A percentile compares a stretch with the other conserved stretches of the same genome.
These are phyloP conservation scores for Pachyrhynchus sulphureomaculatus DNA, from an alignment of 1,140 invertebrate species.

Conservation along the genomic window DNA sequence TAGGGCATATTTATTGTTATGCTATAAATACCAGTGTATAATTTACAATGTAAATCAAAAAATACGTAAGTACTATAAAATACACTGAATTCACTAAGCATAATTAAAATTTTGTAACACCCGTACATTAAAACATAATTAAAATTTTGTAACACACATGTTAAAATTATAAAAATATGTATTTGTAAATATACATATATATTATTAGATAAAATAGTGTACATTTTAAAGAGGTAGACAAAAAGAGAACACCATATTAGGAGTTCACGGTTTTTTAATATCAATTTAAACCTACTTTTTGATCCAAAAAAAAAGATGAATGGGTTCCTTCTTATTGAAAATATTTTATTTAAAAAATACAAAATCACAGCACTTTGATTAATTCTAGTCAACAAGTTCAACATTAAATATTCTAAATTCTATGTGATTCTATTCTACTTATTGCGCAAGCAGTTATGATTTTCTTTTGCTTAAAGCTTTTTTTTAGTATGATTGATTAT, in stretches of 20 bases:
- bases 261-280: neutral
- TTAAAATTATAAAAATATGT: neutral
- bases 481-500: neutral
- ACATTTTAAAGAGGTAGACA: conserved; percentile 7
- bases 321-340: neutral
- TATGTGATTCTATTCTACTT: neutral
- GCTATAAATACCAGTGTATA: too few species aligned
- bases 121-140: too few species aligned
- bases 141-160: neutral
- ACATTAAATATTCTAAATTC: neutral
- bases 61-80: too few species aligned
- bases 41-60: too few species aligned
- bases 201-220: conserved; percentile 7
- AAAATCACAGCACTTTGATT: conserved; percentile 22
- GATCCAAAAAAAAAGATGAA: neutral
- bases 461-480: neutral
- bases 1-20: too few species aligned
- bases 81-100: too few species aligned
- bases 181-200: too few species aligned
- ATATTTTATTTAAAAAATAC: neutral
- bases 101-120: too few species aligned
- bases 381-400: neutral
- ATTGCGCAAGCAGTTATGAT: neutral
- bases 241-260: neutral
- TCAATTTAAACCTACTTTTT: neutral